These are phyloP conservation scores for Ailuropoda melanoleuca DNA, from an alignment of 2,113 vertebrate genomes.

Conservation along the genomic window DNA sequence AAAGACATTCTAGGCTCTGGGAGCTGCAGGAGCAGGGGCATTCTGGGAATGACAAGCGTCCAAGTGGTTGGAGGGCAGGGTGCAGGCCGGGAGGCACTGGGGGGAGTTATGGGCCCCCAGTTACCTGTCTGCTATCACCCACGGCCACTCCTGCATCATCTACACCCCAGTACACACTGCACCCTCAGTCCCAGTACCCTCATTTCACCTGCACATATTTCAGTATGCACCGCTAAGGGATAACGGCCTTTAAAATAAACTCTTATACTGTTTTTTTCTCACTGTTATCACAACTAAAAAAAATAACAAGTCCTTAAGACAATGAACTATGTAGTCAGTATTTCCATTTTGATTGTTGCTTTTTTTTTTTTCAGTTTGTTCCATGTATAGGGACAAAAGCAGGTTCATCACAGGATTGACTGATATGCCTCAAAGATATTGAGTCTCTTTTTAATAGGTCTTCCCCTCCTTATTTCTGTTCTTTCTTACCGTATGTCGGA, in stretches of 20 bases:
- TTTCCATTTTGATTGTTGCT: not conserved
- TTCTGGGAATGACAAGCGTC: not conserved
- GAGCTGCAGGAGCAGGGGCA: not conserved
- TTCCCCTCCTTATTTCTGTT: not conserved
- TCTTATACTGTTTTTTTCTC: not conserved
- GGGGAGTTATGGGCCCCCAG: not conserved
- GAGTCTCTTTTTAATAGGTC: not conserved
- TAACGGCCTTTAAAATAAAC: not conserved
- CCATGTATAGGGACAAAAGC: not conserved
- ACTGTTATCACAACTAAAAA: not conserved
- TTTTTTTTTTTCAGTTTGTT: not conserved
- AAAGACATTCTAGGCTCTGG: not conserved
- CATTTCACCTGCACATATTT: not conserved
- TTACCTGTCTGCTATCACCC: not conserved
- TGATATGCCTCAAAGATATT: not conserved
- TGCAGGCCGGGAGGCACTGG: not conserved
- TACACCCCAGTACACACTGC: not conserved
- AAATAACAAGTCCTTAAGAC: not conserved
- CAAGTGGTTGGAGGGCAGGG: not conserved
- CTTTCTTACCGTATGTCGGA: not conserved
- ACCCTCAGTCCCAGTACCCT: not conserved
- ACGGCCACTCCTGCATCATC: not conserved
- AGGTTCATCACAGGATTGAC: not conserved
- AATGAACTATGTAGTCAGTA: not conserved
- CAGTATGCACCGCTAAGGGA: not conserved